Conservation (phyloP, 2,888 invertebrate genomes). For the Mythimna impura region DNA sequence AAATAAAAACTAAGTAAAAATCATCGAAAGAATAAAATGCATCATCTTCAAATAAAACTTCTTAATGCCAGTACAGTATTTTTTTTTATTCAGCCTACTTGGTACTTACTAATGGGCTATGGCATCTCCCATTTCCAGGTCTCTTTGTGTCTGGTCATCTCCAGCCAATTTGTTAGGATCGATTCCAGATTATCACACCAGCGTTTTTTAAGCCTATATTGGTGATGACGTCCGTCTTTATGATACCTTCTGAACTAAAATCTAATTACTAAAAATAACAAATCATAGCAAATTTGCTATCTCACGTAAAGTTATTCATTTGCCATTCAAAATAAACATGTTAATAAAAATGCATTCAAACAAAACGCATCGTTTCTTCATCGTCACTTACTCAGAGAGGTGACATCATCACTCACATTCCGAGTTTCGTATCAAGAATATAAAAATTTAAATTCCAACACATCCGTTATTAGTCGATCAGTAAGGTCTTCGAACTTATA, state of each 20-base stretch:
- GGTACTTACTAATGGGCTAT: too few species aligned
- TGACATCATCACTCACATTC: conserved; percentile 59
- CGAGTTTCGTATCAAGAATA: conserved; percentile 27
- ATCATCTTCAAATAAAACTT: too few species aligned
- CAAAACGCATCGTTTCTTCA: conserved; percentile 27
- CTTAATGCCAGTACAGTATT: too few species aligned
- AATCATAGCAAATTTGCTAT: neutral
- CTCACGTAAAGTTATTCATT: neutral
- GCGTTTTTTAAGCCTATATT: too few species aligned
- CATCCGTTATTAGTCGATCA: conserved; percentile 48
- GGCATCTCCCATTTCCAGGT: too few species aligned
- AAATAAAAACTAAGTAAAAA: too few species aligned
- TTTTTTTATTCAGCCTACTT: too few species aligned
- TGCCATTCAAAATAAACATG: conserved; percentile 30
- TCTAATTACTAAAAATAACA: neutral
- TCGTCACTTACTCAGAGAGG: conserved; percentile 43
- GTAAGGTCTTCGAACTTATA: conserved; percentile 25
- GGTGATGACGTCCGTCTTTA: too few species aligned
- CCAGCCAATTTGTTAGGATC: too few species aligned
- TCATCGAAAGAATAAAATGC: too few species aligned
- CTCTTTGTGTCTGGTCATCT: too few species aligned
- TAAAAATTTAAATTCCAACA: conserved; percentile 46
- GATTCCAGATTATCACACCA: too few species aligned
- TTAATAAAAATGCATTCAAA: conserved; percentile 36
- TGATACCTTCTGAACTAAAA: neutral